Conservation (phyloP, 2,797 vertebrate genomes). For the Onychomys leucogaster region DNA sequence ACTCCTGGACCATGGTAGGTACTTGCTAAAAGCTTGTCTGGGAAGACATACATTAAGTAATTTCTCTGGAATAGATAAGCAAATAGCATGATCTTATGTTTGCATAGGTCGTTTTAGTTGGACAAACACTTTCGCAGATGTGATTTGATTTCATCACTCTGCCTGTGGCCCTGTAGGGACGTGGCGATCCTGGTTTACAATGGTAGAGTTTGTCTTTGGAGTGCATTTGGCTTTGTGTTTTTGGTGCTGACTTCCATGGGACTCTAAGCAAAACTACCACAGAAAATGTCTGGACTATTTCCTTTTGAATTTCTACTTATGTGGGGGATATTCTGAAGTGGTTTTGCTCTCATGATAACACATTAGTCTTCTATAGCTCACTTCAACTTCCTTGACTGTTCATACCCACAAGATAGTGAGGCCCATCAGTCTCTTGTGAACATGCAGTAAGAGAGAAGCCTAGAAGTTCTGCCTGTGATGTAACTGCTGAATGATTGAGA, state of each 20-base stretch:
- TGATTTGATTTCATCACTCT: neutral
- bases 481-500: neutral
- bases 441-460: neutral
- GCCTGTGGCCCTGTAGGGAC: neutral
- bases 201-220: neutral
- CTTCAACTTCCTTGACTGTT: neutral
- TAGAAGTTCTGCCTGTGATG: neutral
- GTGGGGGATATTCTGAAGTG: neutral
- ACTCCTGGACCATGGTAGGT: neutral
- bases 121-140: neutral
- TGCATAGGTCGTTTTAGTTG: neutral
- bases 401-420: neutral
- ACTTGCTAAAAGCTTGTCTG: conserved; percentile 23
- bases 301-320: neutral
- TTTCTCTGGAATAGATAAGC: conserved; percentile 25
- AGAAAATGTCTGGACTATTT: neutral
- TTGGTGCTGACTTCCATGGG: neutral
- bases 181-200: neutral
- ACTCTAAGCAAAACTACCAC: neutral
- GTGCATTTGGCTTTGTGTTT: neutral
- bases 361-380: neutral
- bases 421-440: neutral
- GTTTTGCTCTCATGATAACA: neutral
- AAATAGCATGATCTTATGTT: neutral
- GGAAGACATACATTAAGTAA: neutral